Evolutionary conservation across 2,797 vertebrate genomes (phyloP).

Genomic region (Malacoraja senta): DNA sequence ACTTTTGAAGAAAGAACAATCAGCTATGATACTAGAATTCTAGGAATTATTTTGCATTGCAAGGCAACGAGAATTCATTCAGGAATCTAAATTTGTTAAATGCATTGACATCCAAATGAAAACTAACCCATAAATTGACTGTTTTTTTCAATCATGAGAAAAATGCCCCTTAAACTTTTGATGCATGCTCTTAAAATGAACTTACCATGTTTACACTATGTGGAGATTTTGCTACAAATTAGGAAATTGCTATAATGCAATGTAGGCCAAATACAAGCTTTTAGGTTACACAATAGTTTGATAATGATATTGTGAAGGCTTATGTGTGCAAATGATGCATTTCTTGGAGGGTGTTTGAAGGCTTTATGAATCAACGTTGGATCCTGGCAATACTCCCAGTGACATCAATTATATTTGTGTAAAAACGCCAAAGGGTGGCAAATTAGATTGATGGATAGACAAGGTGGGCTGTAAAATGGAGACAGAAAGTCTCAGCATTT

Average conservation of each 20-base stretch:
- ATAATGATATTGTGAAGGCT: background rate
- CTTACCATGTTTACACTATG: background rate
- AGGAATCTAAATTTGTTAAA: background rate
- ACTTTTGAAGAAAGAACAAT: background rate
- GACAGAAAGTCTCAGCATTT: background rate
- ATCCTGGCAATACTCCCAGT: background rate
- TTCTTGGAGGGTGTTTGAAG: background rate
- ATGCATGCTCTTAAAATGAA: background rate
- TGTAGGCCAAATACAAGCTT: background rate
- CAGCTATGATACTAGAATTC: background rate
- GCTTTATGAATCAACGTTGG: background rate
- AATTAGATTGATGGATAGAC: conserved; percentile 11
- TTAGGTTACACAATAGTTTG: background rate
- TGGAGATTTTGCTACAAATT: background rate
- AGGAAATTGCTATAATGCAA: background rate
- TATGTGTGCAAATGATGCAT: background rate
- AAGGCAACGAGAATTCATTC: background rate
- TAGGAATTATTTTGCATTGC: background rate
- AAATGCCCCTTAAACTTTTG: background rate
- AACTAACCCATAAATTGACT: background rate
- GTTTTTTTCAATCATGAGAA: background rate
- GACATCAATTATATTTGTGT: background rate
- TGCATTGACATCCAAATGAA: background rate
- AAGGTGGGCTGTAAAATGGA: conserved; percentile 7
- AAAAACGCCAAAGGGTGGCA: background rate